A percentile compares a stretch with the other conserved stretches of the same genome.
phyloP scores from a whole-genome alignment of 2,113 vertebrate species.

The Corapipo altera region DNA sequence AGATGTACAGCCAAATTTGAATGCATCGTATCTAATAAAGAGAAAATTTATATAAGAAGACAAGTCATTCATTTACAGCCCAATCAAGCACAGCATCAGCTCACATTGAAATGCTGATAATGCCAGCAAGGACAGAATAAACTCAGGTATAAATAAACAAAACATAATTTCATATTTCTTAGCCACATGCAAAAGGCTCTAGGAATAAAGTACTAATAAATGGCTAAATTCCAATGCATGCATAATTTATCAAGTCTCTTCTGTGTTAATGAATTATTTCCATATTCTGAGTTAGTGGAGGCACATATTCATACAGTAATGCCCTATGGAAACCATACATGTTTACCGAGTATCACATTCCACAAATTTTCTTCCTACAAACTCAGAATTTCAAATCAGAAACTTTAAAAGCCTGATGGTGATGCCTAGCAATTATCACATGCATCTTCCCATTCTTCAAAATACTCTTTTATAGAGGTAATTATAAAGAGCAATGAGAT shows the following conservation, averaged over 20 bases:
- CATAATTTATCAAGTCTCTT: background rate
- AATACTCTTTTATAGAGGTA: background rate
- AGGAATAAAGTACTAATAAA: background rate
- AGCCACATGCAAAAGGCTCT: background rate
- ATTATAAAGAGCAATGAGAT: background rate
- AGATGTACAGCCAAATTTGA: conserved; percentile 94
- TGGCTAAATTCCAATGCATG: background rate
- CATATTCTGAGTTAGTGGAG: background rate
- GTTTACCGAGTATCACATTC: background rate
- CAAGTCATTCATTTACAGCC: background rate
- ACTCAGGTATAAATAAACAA: background rate
- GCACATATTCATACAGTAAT: background rate
- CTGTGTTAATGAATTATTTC: background rate
- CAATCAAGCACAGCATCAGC: background rate
- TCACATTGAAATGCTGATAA: background rate
- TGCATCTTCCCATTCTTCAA: background rate
- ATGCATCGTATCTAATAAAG: conserved; percentile 86
- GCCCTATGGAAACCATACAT: background rate
- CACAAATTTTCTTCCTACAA: background rate
- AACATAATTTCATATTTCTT: background rate
- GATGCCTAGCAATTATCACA: background rate
- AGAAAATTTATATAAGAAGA: conserved; percentile 11
- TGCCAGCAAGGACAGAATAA: background rate
- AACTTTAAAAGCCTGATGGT: background rate
- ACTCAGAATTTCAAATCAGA: background rate